Percentiles rank a stretch among this genome's conserved stretches.
Evolutionary conservation across 2,888 invertebrate species (phyloP).

Genomic region (Meloe dianella): DNA sequence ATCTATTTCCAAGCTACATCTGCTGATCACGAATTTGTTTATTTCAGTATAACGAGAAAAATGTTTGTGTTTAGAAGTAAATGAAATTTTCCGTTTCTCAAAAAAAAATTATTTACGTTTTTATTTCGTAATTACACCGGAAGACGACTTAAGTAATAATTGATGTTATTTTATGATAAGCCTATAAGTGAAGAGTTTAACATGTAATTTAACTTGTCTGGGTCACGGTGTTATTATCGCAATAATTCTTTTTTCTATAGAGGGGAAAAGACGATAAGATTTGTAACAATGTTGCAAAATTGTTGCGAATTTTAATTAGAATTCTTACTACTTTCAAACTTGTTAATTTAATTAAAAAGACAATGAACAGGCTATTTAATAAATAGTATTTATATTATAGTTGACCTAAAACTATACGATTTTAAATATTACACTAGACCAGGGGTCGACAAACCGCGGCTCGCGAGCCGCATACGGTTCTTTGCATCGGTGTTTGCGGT

Average conservation of each 20-base stretch:
- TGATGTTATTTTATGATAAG: neutral
- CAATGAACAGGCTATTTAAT: too few species aligned
- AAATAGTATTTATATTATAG: too few species aligned
- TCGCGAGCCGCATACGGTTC: too few species aligned
- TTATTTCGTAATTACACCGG: neutral
- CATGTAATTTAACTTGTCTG: slow-evolving; percentile 5
- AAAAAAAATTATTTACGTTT: too few species aligned
- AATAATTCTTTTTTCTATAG: neutral
- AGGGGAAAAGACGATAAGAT: neutral
- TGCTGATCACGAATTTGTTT: too few species aligned
- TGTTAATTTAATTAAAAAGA: too few species aligned
- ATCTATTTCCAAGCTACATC: neutral
- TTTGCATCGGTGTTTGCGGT: too few species aligned
- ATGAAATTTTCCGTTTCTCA: neutral
- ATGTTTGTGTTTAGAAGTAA: neutral
- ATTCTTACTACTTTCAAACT: too few species aligned
- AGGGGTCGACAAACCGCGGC: too few species aligned
- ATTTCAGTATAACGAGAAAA: too few species aligned
- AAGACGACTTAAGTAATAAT: neutral
- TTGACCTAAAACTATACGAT: too few species aligned
- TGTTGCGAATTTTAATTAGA: neutral
- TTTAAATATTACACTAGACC: too few species aligned
- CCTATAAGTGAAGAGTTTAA: neutral
- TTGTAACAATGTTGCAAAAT: neutral
- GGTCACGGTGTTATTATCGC: neutral